A percentile compares a stretch with the other conserved stretches of the same genome.
These are phyloP conservation scores for Acleris laterana DNA, from an alignment of 2,888 invertebrate genomes.

Conservation along the genomic window DNA sequence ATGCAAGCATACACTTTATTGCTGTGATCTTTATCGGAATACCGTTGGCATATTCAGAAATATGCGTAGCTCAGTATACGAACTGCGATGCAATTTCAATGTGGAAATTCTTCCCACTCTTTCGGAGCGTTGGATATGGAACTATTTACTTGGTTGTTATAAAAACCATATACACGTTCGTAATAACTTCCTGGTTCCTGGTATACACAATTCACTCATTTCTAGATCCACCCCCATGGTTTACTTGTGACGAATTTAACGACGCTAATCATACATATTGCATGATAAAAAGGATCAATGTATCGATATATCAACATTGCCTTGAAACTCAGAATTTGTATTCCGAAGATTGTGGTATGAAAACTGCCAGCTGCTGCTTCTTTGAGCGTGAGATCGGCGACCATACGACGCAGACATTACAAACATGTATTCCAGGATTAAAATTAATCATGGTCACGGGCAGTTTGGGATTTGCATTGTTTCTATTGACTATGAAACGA, in stretches of 20 bases:
- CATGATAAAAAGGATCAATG: slow-evolving; percentile 71
- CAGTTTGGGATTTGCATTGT: slow-evolving; percentile 52
- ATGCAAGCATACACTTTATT: slow-evolving; percentile 52
- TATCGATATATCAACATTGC: slow-evolving; percentile 72
- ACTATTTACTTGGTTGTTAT: slow-evolving; percentile 58
- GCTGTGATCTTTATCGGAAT: slow-evolving; percentile 66
- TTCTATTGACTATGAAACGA: slow-evolving; percentile 62
- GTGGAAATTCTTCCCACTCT: slow-evolving; percentile 73
- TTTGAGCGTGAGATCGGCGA: slow-evolving; percentile 67
- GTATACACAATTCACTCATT: slow-evolving; percentile 65
- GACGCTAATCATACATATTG: slow-evolving; percentile 51
- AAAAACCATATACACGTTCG: slow-evolving; percentile 61
- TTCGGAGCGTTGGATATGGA: slow-evolving; percentile 65
- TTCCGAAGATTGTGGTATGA: slow-evolving; percentile 68
- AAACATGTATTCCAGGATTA: slow-evolving; percentile 57
- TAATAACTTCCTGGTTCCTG: slow-evolving; percentile 67
- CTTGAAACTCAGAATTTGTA: slow-evolving; percentile 66
- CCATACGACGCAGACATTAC: slow-evolving; percentile 52
- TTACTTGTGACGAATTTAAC: slow-evolving; percentile 61
- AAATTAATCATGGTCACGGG: slow-evolving; percentile 54
- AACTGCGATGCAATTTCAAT: slow-evolving; percentile 62
- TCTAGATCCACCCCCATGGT: slow-evolving; percentile 70
- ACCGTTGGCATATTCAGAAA: slow-evolving; percentile 73
- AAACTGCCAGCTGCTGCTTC: slow-evolving; percentile 69
- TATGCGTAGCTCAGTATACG: slow-evolving; percentile 72